Conservation (phyloP, 2,797 vertebrate genomes). For the Enteromius fasciolatus region DNA sequence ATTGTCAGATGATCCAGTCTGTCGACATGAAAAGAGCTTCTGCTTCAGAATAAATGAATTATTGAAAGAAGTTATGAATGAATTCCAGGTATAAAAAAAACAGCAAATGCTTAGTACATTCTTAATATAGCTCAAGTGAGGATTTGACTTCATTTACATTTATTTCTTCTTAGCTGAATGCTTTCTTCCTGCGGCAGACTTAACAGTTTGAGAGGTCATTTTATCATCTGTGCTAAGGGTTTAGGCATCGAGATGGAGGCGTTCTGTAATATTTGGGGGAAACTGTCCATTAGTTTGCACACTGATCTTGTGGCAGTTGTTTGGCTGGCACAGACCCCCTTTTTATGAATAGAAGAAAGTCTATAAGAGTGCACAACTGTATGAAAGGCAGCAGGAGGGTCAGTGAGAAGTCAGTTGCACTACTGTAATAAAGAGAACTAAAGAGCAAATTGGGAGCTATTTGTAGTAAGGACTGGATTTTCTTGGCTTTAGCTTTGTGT, state of each 20-base stretch:
- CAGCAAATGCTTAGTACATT: not conserved
- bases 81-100: not conserved
- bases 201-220: slow-evolving; percentile 1
- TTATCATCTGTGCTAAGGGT: slow-evolving; percentile 11
- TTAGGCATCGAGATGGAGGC: not conserved
- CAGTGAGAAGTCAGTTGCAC: not conserved
- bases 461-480: not conserved
- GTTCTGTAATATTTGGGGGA: not conserved
- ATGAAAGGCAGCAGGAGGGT: slow-evolving; percentile 8
- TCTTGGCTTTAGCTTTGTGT: slow-evolving; percentile 4
- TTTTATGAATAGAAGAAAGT: not conserved
- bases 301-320: not conserved
- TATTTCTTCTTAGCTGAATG: slow-evolving; percentile 15
- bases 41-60: not conserved
- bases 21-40: slow-evolving; percentile 2
- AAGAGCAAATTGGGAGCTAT: slow-evolving; percentile 26
- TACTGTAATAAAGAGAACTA: slow-evolving; percentile 17
- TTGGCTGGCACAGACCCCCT: not conserved
- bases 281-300: not conserved
- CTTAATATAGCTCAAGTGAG: slow-evolving; percentile 4
- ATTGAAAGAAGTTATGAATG: not conserved
- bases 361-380: not conserved
- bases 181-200: not conserved
- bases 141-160: slow-evolving; percentile 14
- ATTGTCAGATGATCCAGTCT: slow-evolving; percentile 9